Evolutionary conservation across 2,888 invertebrate species (phyloP), one percentile per base, ranked within the genome.

Genomic region (Eucriotettix oculatus): DNA sequence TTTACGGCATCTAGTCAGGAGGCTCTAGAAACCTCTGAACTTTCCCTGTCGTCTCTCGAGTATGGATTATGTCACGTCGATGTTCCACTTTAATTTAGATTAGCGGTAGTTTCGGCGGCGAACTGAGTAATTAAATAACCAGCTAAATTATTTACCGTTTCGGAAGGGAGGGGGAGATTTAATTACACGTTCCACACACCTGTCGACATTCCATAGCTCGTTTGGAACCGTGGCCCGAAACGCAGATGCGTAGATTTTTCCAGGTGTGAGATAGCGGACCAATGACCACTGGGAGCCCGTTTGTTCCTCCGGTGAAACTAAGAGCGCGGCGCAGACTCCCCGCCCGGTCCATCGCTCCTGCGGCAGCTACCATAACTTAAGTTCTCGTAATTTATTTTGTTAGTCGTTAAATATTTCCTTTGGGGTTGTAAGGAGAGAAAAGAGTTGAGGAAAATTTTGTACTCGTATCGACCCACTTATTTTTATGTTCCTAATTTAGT

Each of bases 181-280:
- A 41, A 42, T n/a, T 55, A 40, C 42, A 42, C 42, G n/a, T 55
- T n/a, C 55, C 54, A 57, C 60, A 57, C 59, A 57, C 59, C 62
- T 57, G 43, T 60, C 60, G 59, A 64, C 63, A 64, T 64, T 64
- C 63, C 63, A 64, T 62, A 64, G 60, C 59, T 64, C 59, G 9
- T 54, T 29, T 43, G 40, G 44, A n/a, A 29, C 42, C 42, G 55
- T 55, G 48, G 48, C n/a, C 48, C 9, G 14, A 14, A 2, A 55
- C 53, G 14, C n/a, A 52, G 12, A 54, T 64, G 62, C 62, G 60
- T 62, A 58, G 58, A 60, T 60, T 53, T 62, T 59, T 64, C 62
- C 61, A 61, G 58, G 58, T 62, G 63, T 64, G 63, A 64, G 62
- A 64, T 57, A 62, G 64, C 62, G 63, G 64, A 63, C 63, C 63